phyloP scores from a whole-genome alignment of 2,797 vertebrate genomes.

The Poeciliopsis paucimaculata region DNA sequence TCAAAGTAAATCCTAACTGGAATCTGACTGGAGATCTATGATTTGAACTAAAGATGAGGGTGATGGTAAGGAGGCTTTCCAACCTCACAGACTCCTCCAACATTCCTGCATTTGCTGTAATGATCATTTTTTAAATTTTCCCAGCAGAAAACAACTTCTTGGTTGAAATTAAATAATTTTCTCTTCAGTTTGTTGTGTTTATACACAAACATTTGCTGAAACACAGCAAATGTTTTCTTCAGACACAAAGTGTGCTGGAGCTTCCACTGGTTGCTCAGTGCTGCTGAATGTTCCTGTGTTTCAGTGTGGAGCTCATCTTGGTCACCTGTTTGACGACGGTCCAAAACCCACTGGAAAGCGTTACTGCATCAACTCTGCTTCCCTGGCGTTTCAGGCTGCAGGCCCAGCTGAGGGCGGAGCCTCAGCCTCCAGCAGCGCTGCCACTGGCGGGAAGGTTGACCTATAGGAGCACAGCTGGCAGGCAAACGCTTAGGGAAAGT shows the following conservation, averaged over 20 bases:
- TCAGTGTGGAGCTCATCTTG: conserved; percentile 96
- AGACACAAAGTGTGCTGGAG: background rate
- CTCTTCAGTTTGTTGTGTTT: background rate
- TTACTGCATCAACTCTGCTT: conserved; percentile 96
- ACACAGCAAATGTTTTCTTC: background rate
- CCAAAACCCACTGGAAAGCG: conserved; percentile 93
- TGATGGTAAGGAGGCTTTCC: background rate
- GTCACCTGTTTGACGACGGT: conserved; percentile 96
- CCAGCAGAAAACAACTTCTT: background rate
- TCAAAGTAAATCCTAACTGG: background rate
- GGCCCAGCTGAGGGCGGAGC: conserved; percentile 50
- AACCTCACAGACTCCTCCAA: background rate
- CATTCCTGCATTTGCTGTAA: background rate
- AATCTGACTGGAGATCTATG: background rate
- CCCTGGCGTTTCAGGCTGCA: conserved; percentile 85
- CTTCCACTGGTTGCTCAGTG: background rate
- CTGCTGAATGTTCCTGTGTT: conserved; percentile 36
- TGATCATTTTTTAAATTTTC: background rate
- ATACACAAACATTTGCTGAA: background rate
- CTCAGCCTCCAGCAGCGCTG: conserved; percentile 52
- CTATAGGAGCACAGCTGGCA: conserved; percentile 66
- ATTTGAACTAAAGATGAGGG: background rate
- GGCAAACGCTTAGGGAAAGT: background rate
- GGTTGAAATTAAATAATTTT: background rate
- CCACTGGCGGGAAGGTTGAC: conserved; percentile 75